Conservation (phyloP, 2,797 vertebrate species). For the Labroides dimidiatus region DNA sequence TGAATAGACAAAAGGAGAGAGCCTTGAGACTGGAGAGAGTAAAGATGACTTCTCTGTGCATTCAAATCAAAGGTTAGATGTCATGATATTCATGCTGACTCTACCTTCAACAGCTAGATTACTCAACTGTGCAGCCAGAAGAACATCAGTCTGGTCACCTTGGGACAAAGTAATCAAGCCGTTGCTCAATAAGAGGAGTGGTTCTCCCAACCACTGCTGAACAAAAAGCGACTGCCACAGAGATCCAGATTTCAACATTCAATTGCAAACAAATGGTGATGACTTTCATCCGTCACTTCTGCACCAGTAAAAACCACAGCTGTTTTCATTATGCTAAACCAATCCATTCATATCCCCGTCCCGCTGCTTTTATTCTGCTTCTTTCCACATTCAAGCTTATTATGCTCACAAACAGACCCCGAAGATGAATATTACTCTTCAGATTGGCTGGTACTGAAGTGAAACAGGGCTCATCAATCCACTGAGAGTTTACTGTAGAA, state of each 20-base stretch:
- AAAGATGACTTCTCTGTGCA: neutral
- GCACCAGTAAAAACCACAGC: constrained; percentile 35
- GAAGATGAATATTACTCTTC: constrained; percentile 26
- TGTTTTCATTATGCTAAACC: constrained; percentile 30
- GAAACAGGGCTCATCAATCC: constrained; percentile 43
- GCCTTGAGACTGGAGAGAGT: neutral
- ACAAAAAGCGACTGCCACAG: constrained; percentile 6
- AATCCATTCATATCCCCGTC: constrained; percentile 13
- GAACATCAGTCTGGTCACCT: constrained; percentile 8
- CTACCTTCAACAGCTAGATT: neutral
- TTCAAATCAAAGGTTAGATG: constrained; percentile 1
- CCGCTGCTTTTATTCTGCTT: neutral
- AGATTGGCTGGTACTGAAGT: constrained; percentile 13
- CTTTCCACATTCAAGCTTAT: constrained; percentile 29
- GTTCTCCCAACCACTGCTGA: constrained; percentile 3
- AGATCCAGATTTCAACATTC: constrained; percentile 34
- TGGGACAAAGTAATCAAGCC: constrained; percentile 18
- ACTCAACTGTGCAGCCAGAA: constrained; percentile 1
- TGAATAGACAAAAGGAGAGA: neutral
- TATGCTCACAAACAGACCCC: constrained; percentile 26
- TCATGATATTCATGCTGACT: neutral
- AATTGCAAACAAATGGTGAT: constrained; percentile 2
- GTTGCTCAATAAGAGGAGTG: constrained; percentile 24
- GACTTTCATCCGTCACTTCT: constrained; percentile 22
- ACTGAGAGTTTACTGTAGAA: constrained; percentile 45